These are phyloP conservation scores for Micrasema minimum DNA, from an alignment of 1,140 invertebrate genomes.

Conservation along the genomic window DNA sequence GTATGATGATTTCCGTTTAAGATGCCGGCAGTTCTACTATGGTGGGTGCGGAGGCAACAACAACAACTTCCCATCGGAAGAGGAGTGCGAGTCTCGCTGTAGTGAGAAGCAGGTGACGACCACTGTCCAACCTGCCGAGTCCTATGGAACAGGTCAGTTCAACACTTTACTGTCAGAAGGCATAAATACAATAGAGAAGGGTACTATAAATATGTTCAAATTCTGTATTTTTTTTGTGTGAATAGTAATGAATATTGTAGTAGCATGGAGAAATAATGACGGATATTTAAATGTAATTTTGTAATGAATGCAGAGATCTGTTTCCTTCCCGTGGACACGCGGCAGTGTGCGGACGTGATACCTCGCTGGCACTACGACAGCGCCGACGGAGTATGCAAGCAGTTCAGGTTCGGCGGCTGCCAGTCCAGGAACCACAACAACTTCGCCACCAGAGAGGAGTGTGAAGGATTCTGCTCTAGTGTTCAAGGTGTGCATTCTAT, in stretches of 20 bases:
- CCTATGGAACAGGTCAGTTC: slow-evolving; percentile 4
- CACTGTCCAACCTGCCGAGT: slow-evolving; percentile 6
- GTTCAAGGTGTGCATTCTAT: slow-evolving; percentile 69
- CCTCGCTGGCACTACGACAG: slow-evolving; percentile 84
- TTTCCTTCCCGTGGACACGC: slow-evolving; percentile 73
- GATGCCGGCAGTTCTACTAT: slow-evolving; percentile 80
- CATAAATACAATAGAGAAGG: too few relatives aligned
- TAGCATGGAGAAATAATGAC: too few relatives aligned
- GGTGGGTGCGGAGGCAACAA: slow-evolving; percentile 88
- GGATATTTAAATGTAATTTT: too few relatives aligned
- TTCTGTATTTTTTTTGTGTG: too few relatives aligned
- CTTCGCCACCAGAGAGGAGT: slow-evolving; percentile 81
- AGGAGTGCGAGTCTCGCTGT: slow-evolving; percentile 78
- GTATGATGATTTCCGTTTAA: too few relatives aligned
- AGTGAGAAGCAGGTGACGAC: slow-evolving; percentile 58
- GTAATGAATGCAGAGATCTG: slow-evolving; percentile 79
- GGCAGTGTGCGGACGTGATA: slow-evolving; percentile 72
- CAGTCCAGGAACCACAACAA: slow-evolving; percentile 85
- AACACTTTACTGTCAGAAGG: too few relatives aligned
- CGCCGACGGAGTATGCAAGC: slow-evolving; percentile 79
- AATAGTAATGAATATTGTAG: too few relatives aligned
- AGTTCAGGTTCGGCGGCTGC: slow-evolving; percentile 87
- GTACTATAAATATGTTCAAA: too few relatives aligned
- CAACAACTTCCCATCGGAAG: slow-evolving; percentile 80
- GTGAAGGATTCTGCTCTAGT: slow-evolving; percentile 78